Evolutionary conservation across 2,888 invertebrate genomes (phyloP), one percentile per base, ranked within the genome.

Genomic region (Eilema depressum): DNA sequence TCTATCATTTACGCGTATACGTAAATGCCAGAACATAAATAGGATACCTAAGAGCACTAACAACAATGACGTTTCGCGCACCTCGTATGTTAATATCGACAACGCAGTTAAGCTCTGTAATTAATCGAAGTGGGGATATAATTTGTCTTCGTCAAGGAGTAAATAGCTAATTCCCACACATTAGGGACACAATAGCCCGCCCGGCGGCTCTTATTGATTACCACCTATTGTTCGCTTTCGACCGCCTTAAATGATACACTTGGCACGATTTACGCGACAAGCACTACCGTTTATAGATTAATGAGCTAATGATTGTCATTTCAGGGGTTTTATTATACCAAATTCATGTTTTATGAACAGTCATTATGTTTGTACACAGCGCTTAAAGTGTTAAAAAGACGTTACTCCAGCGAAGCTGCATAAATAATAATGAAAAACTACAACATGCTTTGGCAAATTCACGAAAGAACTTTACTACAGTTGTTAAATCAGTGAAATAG

Each of bases 91-190:
- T 88, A 86, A 87, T 89, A 92, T 90, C 88, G 90, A 90, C 92
- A 92, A 88, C 88, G 83, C 91, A 87, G 90, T 92, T 92, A 93
- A 92, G 92, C 92, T 86, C 82, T 87, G 92, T 94, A 94, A 95
- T 95, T 94, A 94, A 95, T 95, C 92, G 92, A 91, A 89, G 89
- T 88, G 78, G 84, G 85, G 86, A 90, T 90, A 93, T 92, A 93
- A 95, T 95, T 95, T 94, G 92, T 95, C 95, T 95, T 94, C 94
- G 95, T 95, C 95, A 92, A 86, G 89, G 85, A 89, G 91, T 90
- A 94, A 95, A 93, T 93, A 94, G 94, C 94, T 94, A 94, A 95
- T 95, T 93, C 93, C 93, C 91, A 90, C 93, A 93, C 93, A 93
- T 93, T 95, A 94, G 89, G 88, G 88, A 89, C 89, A 95, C 95